These are phyloP conservation scores for Sarcophaga bullata DNA, from an alignment of 1,140 invertebrate genomes.

Conservation along the genomic window DNA sequence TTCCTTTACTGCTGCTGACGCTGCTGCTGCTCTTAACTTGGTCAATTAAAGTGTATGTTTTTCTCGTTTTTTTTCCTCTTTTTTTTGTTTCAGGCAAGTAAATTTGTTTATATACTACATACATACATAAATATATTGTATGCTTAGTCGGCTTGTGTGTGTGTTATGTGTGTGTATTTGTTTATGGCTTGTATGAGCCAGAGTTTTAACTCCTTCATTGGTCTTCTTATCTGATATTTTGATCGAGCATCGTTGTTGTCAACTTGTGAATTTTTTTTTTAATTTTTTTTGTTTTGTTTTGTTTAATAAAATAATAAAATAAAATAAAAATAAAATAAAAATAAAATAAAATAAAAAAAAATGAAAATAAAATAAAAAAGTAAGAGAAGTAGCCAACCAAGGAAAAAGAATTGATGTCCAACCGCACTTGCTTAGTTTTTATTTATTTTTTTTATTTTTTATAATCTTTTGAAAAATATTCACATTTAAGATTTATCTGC, in stretches of 20 bases:
- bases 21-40: not conserved
- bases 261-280: constrained; percentile 22
- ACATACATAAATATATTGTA: no score
- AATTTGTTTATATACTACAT: not conserved
- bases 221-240: constrained; percentile 26
- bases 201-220: constrained; percentile 37
- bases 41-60: constrained; percentile 37
- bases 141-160: no score
- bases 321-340: no score
- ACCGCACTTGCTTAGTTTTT: constrained; percentile 21
- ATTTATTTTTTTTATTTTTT: not conserved
- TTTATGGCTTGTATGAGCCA: not conserved
- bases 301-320: not conserved
- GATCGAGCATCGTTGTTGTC: constrained; percentile 40
- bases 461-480: constrained; percentile 19
- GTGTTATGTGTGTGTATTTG: not conserved
- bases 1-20: constrained; percentile 1
- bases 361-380: constrained; percentile 18
- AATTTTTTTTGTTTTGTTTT: constrained; percentile 14
- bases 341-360: not conserved
- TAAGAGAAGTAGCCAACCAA: not conserved
- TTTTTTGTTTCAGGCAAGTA: constrained; percentile 9
- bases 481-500: constrained; percentile 34
- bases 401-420: constrained; percentile 4
- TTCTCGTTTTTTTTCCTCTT: not conserved